Evolutionary conservation across 2,113 vertebrate species (phyloP).

Genomic region (Mormyrus iriodes): DNA sequence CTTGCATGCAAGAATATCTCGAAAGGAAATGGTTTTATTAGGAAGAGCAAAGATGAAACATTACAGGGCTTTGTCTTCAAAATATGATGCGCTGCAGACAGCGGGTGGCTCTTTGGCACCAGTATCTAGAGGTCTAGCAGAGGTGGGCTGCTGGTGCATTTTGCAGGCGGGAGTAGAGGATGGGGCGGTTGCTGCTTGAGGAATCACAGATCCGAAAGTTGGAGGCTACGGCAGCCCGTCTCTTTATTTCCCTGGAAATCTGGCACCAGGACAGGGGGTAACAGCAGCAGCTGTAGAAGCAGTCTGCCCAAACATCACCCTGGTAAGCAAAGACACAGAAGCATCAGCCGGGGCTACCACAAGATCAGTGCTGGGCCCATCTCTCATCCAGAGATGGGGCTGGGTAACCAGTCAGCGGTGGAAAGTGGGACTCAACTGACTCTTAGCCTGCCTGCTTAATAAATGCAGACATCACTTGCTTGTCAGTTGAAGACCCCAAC

Average conservation of each 20-base stretch:
- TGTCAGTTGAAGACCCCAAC: too few relatives aligned
- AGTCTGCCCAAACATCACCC: slow-evolving; percentile 58
- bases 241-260: slow-evolving; percentile 61
- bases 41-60: background rate
- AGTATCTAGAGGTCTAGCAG: background rate
- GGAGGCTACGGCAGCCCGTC: slow-evolving; percentile 29
- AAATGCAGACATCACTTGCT: too few relatives aligned
- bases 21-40: background rate
- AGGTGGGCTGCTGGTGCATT: background rate
- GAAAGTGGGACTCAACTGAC: background rate
- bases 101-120: background rate
- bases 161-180: background rate
- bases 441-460: background rate
- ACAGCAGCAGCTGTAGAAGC: slow-evolving; percentile 61
- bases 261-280: slow-evolving; percentile 61
- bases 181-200: background rate
- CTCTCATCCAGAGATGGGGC: background rate
- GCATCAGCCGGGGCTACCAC: too few relatives aligned
- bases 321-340: slow-evolving; percentile 22
- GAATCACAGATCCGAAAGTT: background rate
- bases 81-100: background rate
- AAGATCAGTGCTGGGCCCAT: background rate
- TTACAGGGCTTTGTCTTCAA: background rate
- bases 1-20: background rate
- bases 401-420: background rate